Percentiles rank a stretch among this genome's conserved stretches.
Conservation (phyloP, 1,140 invertebrate genomes). For the Scaptomyza montana region DNA sequence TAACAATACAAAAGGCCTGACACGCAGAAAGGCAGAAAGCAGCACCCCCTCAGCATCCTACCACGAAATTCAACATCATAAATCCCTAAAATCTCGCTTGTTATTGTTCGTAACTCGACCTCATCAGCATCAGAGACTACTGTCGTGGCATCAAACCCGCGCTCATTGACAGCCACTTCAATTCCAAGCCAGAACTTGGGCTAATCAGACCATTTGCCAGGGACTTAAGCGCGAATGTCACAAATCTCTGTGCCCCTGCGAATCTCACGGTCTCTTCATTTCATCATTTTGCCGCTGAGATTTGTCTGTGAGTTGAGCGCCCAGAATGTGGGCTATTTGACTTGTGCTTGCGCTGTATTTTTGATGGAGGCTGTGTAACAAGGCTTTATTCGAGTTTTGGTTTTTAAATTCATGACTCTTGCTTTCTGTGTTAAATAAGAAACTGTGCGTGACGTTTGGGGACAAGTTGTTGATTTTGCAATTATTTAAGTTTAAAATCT, state of each 20-base stretch:
- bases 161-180: constrained; percentile 50
- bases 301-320: constrained; percentile 17
- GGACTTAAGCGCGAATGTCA: constrained; percentile 65
- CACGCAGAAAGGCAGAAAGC: constrained; percentile 14
- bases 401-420: constrained; percentile 30
- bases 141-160: constrained; percentile 7
- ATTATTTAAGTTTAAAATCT: too few species aligned
- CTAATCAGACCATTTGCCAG: constrained; percentile 70
- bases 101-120: constrained; percentile 78
- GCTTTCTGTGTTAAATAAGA: constrained; percentile 10
- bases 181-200: constrained; percentile 41
- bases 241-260: constrained; percentile 16
- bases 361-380: constrained; percentile 24
- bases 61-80: constrained; percentile 58
- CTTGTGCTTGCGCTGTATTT: constrained; percentile 1
- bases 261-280: constrained; percentile 36
- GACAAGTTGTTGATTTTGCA: neutral
- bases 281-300: constrained; percentile 36
- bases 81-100: constrained; percentile 76
- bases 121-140: constrained; percentile 59
- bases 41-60: neutral
- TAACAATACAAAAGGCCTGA: constrained; percentile 62
- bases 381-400: constrained; percentile 38
- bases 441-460: neutral
- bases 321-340: constrained; percentile 17